Percentiles rank a stretch among this genome's conserved stretches.
phyloP scores from a whole-genome alignment of 2,113 vertebrate species.

The Barbus barbus region DNA sequence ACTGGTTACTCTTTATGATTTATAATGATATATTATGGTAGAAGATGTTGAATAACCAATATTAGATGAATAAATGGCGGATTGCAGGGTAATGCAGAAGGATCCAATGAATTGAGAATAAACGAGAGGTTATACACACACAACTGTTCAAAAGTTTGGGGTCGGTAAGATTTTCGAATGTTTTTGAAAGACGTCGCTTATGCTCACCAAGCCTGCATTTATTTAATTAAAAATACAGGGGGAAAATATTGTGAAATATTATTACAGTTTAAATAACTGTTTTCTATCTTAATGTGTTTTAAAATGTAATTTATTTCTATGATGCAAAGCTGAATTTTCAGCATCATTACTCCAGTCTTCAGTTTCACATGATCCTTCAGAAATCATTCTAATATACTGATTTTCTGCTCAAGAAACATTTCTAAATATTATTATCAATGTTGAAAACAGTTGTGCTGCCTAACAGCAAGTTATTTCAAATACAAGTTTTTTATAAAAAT shows the following conservation, averaged over 20 bases:
- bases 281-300: background rate
- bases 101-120: background rate
- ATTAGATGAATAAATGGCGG: background rate
- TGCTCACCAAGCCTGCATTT: background rate
- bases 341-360: too few relatives aligned
- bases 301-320: background rate
- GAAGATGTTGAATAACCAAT: background rate
- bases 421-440: background rate
- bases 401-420: background rate
- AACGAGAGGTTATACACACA: background rate
- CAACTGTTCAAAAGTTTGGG: background rate
- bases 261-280: background rate
- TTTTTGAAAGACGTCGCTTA: background rate
- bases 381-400: too few relatives aligned
- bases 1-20: slow-evolving; percentile 4
- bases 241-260: background rate
- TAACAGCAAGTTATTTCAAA: too few relatives aligned
- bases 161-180: background rate
- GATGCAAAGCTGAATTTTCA: too few relatives aligned
- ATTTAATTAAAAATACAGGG: too few relatives aligned
- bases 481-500: background rate
- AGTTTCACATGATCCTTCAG: too few relatives aligned
- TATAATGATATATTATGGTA: slow-evolving; percentile 21
- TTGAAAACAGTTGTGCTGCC: too few relatives aligned
- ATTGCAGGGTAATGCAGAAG: background rate